Evolutionary conservation across 2,113 vertebrate genomes (phyloP).

Genomic region (Hippocampus guttulatus): DNA sequence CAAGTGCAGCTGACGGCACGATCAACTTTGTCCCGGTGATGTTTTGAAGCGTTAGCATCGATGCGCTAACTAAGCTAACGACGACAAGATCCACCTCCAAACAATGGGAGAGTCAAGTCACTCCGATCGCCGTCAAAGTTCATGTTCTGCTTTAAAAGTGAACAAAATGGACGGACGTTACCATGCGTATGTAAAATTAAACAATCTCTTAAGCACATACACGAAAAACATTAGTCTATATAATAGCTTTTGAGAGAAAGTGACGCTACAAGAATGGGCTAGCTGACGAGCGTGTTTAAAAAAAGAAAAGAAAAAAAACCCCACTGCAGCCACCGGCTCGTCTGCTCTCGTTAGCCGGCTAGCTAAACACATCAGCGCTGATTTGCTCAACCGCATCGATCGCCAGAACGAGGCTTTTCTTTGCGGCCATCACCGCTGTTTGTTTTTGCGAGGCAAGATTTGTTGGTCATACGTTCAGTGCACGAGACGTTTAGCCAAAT

Average conservation of each 20-base stretch:
- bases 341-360: conserved; percentile 38
- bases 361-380: conserved; percentile 16
- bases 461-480: too few relatives aligned
- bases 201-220: neutral
- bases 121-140: conserved; percentile 44
- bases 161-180: neutral
- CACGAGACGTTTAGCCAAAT: conserved; percentile 1
- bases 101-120: conserved; percentile 67
- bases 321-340: conserved; percentile 35
- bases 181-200: neutral
- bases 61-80: conserved; percentile 54
- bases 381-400: neutral
- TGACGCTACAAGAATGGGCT: conserved; percentile 43
- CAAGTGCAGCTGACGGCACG: neutral
- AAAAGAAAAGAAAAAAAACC: neutral
- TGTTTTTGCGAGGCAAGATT: rapidly evolving
- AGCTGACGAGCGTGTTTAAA: conserved; percentile 41
- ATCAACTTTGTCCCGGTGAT: conserved; percentile 43
- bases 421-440: rapidly evolving
- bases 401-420: neutral
- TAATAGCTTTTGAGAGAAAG: conserved; percentile 31
- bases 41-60: conserved; percentile 64
- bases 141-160: neutral
- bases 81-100: conserved; percentile 53
- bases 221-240: neutral